phyloP scores from a whole-genome alignment of 1,140 invertebrate genomes.

The Cotesia chilonis region DNA sequence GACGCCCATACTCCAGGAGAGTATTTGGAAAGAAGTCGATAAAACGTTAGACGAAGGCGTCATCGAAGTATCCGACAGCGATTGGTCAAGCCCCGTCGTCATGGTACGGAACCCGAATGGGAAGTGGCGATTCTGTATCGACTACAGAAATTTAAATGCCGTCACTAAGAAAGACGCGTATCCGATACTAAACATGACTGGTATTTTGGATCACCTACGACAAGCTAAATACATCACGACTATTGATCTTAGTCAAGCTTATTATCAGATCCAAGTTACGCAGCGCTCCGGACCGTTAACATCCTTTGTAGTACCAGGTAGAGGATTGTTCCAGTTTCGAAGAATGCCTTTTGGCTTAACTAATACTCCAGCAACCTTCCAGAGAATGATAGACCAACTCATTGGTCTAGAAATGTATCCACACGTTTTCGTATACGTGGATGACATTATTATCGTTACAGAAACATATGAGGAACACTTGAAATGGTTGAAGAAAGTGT shows the following conservation, averaged over 20 bases:
- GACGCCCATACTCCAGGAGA: constrained; percentile 34
- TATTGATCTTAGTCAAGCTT: constrained; percentile 50
- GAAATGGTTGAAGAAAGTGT: no score
- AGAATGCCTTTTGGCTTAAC: constrained; percentile 18
- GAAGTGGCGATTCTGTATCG: constrained; percentile 48
- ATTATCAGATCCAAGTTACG: constrained; percentile 49
- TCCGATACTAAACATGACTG: constrained; percentile 45
- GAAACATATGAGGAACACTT: no score
- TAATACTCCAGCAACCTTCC: constrained; percentile 10
- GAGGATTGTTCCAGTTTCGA: constrained; percentile 11
- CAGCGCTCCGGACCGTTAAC: no score
- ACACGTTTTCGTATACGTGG: no score
- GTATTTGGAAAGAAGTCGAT: constrained; percentile 42
- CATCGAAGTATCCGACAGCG: constrained; percentile 42
- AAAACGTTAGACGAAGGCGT: constrained; percentile 44
- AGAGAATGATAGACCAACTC: background rate
- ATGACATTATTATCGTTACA: no score
- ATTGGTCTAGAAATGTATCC: no score
- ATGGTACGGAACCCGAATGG: constrained; percentile 48
- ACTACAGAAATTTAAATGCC: constrained; percentile 48
- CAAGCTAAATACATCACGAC: constrained; percentile 42
- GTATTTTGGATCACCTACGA: constrained; percentile 39
- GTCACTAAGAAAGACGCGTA: constrained; percentile 50
- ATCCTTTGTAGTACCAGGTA: no score
- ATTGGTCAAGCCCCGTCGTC: constrained; percentile 47